Percentiles rank a stretch among this genome's conserved stretches.
phyloP scores from a whole-genome alignment of 37 sponge, comb jelly and placozoan species.

The Chondrilla cf. caribensis region DNA sequence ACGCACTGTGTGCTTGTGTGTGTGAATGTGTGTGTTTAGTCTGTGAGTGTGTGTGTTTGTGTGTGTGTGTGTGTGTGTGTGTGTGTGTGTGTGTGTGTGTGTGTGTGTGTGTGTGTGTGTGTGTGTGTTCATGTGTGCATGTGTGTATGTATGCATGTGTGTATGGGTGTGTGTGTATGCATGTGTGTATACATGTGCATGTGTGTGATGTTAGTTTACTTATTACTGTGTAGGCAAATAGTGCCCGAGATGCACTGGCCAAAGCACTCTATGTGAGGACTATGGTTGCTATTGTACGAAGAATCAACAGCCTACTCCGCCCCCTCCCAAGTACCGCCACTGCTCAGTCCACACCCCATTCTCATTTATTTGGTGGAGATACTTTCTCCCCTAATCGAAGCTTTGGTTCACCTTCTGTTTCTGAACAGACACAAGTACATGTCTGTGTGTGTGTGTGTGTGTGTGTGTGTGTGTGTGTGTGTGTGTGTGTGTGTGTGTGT shows the following conservation, averaged over 20 bases:
- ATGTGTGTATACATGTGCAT: neutral
- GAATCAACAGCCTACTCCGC: constrained; percentile 76
- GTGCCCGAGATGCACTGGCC: constrained; percentile 84
- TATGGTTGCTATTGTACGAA: constrained; percentile 70
- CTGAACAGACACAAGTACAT: neutral
- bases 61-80: too few species aligned
- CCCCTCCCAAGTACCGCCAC: neutral
- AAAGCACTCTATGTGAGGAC: constrained; percentile 84
- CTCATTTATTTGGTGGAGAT: constrained; percentile 13
- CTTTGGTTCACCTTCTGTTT: neutral
- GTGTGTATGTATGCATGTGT: neutral
- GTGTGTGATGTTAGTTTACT: too few species aligned
- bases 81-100: too few species aligned
- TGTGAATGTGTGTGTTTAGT: too few species aligned
- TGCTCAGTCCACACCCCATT: neutral
- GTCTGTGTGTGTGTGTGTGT: neutral
- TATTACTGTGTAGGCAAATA: constrained; percentile 68
- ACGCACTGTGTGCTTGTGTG: too few species aligned
- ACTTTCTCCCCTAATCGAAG: neutral
- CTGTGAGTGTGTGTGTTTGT: too few species aligned
- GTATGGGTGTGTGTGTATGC: neutral
- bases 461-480: neutral
- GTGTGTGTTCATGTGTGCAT: constrained; percentile 1
- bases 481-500: neutral
- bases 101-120: constrained; percentile 1